A percentile compares a stretch with the other conserved stretches of the same genome.
Conservation (phyloP, 2,888 invertebrate genomes). For the Syritta pipiens region DNA sequence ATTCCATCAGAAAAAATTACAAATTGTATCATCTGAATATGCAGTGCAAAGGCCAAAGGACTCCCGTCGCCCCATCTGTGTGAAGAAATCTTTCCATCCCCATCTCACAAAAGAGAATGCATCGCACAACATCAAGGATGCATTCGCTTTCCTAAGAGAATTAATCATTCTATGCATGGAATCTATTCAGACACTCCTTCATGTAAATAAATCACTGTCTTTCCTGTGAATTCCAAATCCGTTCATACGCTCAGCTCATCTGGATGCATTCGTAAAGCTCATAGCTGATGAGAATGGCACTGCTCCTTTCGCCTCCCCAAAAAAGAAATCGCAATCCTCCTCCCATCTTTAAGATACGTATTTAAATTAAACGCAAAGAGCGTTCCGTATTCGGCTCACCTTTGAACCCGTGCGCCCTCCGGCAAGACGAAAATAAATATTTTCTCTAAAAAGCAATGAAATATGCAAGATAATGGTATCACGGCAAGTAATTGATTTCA, state of each 20-base stretch:
- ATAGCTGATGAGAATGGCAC: neutral
- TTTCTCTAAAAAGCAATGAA: conserved; percentile 28
- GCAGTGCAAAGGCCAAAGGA: neutral
- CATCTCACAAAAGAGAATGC: neutral
- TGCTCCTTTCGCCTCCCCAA: conserved; percentile 14
- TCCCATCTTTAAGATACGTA: conserved; percentile 21
- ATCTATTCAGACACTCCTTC: neutral
- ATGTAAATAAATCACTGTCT: conserved; percentile 26
- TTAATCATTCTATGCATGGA: conserved; percentile 24
- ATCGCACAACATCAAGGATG: neutral
- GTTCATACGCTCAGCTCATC: neutral
- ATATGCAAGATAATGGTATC: conserved; percentile 49
- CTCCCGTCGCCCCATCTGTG: neutral
- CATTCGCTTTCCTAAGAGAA: conserved; percentile 5
- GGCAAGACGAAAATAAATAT: neutral
- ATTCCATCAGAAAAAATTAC: conserved; percentile 1
- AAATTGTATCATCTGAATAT: neutral
- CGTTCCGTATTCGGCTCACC: neutral
- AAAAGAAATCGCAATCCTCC: neutral
- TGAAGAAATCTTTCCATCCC: neutral
- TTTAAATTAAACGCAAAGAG: conserved; percentile 47
- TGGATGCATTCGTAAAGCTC: neutral
- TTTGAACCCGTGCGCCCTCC: neutral
- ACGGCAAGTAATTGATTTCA: conserved; percentile 52
- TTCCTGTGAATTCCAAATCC: neutral